Conservation (phyloP, 2,888 invertebrate species). For the Podabrus alpinus region DNA sequence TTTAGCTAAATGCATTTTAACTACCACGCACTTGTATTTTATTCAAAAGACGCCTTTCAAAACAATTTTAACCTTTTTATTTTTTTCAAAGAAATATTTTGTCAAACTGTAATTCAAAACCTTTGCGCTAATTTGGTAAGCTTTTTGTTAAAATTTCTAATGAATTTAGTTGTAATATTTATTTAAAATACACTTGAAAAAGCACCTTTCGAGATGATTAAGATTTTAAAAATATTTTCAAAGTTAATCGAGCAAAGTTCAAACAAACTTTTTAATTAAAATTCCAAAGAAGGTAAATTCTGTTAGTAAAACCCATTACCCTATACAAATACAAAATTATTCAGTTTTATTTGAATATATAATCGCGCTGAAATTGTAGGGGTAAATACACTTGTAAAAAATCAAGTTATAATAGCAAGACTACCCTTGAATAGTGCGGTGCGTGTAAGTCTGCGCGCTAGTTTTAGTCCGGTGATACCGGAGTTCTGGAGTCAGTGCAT, state of each 20-base stretch:
- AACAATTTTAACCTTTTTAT: too few relatives aligned
- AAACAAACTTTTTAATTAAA: not conserved
- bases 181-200: not conserved
- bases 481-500: conserved; percentile 43
- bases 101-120: too few relatives aligned
- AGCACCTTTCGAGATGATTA: not conserved
- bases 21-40: too few relatives aligned
- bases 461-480: conserved; percentile 22
- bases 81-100: too few relatives aligned
- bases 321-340: conserved; percentile 7
- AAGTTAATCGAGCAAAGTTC: not conserved
- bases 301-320: not conserved
- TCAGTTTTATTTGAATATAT: conserved; percentile 14
- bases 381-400: conserved; percentile 15
- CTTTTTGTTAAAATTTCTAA: too few relatives aligned
- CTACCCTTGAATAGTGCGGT: conserved; percentile 28
- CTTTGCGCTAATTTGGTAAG: too few relatives aligned
- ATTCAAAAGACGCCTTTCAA: too few relatives aligned
- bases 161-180: too few relatives aligned
- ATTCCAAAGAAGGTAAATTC: not conserved
- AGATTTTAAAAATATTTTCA: not conserved
- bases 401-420: conserved; percentile 21
- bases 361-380: conserved; percentile 13
- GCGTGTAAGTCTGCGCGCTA: conserved; percentile 34
- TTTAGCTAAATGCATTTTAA: too few relatives aligned